Evolutionary conservation across 2,113 vertebrate species (phyloP), one percentile per base, ranked within the genome.

Genomic region (Neogobius melanostomus): DNA sequence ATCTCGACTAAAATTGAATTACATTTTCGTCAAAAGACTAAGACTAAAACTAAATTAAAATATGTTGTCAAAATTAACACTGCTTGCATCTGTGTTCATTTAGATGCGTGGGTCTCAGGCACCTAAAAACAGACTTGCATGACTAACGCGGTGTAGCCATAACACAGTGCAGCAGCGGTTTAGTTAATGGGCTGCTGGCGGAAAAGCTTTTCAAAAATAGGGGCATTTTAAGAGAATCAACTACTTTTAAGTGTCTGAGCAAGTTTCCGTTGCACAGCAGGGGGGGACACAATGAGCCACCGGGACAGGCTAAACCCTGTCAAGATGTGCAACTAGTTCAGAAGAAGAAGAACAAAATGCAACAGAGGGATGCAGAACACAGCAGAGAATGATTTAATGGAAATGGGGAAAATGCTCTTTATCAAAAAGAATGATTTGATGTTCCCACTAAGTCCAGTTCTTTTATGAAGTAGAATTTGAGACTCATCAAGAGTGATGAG

Each of bases 261-360:
- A 17, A 14, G 60, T 70, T 82, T 74, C 64, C 16, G 9, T 85
- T 74, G 80, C 85, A 82, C 85, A 79, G 82, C 73, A 71, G 69
- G 74, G 53, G 79, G 76, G 76, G 28, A 36, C 28, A 52, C 66
- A 6, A 21, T 46, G 46, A 64, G 59, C 69, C 16, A 43, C 64
- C 70, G 64, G 70, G 42, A 14, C 53, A 64, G 11, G 0, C 2
- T 50, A 7, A 45, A 69, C 17, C 0, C 0, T 65, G 60, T 73
- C 5, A 66, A 68, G 72, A 17, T 21, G 8, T 45, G 65, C 21
- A 49, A 59, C 62, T 36, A 7, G 28, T 42, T 42, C 21, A 59
- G 28, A 42, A 42, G 4, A 16, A 71, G 52, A 8, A 3, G 10
- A 16, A 47, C 51, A 47, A 14, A 14, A 51, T 53, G 11, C 50